phyloP scores from a whole-genome alignment of 2,113 vertebrate species.

The Spilogale gracilis region DNA sequence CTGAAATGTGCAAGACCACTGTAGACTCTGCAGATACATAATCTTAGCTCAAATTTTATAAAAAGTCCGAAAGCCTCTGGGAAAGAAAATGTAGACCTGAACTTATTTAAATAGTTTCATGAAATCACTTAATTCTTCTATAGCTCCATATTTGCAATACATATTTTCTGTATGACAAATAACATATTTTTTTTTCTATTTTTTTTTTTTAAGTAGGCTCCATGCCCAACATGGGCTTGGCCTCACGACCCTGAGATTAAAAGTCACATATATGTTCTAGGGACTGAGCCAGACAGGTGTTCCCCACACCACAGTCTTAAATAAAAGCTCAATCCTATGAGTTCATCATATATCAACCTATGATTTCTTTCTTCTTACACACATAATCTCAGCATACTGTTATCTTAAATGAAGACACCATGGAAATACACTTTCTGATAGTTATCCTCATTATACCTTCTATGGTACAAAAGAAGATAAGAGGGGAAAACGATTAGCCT shows the following conservation, averaged over 20 bases:
- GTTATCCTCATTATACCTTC: not conserved
- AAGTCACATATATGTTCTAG: not conserved
- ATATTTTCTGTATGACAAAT: constrained; percentile 22
- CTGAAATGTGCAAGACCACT: not conserved
- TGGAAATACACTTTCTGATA: not conserved
- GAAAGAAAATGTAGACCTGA: not conserved
- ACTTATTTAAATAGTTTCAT: not conserved
- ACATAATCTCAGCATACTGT: constrained; percentile 13
- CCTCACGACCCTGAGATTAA: not conserved
- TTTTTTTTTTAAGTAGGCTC: not conserved
- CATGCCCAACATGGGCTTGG: not conserved
- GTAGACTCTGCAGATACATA: not conserved
- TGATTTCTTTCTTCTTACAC: constrained; percentile 18
- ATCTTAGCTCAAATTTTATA: constrained; percentile 38
- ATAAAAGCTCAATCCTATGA: constrained; percentile 15
- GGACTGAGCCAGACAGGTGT: not conserved
- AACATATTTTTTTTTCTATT: not conserved
- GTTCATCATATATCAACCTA: not conserved
- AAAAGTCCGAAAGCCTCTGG: constrained; percentile 8
- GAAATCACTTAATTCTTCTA: not conserved
- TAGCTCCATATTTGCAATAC: not conserved
- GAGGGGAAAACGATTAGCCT: not conserved
- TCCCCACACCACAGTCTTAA: not conserved
- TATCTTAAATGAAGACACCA: constrained; percentile 6
- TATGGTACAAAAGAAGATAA: not conserved